Evolutionary conservation across 2,113 vertebrate genomes (phyloP), one percentile per base, ranked within the genome.

Genomic region (Vidua macroura): DNA sequence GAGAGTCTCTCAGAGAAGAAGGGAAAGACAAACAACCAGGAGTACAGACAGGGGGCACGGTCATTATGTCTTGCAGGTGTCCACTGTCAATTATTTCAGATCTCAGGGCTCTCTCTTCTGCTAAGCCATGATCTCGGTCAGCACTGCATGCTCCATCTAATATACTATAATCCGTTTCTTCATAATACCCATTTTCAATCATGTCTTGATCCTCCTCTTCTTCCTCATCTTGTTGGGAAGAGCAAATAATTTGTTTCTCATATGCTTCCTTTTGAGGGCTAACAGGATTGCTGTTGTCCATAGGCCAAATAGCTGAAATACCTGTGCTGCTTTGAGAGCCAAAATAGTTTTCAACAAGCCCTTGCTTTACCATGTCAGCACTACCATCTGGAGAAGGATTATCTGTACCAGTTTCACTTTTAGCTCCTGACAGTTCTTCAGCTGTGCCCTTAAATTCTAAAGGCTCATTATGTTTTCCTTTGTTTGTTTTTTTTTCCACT

Each of bases 311-410:
- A 82, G 99, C 98, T 35, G 98, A 99, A 95, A 98, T 97, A 91
- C 98, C 98, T 6, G 98, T 98, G 96, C 98, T 99, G 44, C 98
- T 99, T 95, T 95, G 98, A 69, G 98, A 99, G 62, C 99, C 98
- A 96, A 99, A 99, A 95, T 99, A 99, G 97, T 99, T 98, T 97
- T 99, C 99, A 7, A 99, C 98, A 97, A 99, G 98, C 33, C 99
- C 99, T 79, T 98, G 98, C 70, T 99, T 99, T 37, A 99, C 98
- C 63, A 99, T 91, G 97, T 99, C 99, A 83, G 98, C 98, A 96
- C 98, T 99, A 93, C 98, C 99, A 31, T 98, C 96, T 97, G 98
- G 98, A 82, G 98, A 98, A 90, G 94, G 89, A 73, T 96, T 95
- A 92, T 83, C 92, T 76, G 98, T 96, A 96, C 98, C 98, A 92